Evolutionary conservation across 2,797 vertebrate species (phyloP), one percentile per base, ranked within the genome.

Genomic region (Pelodytes ibericus): DNA sequence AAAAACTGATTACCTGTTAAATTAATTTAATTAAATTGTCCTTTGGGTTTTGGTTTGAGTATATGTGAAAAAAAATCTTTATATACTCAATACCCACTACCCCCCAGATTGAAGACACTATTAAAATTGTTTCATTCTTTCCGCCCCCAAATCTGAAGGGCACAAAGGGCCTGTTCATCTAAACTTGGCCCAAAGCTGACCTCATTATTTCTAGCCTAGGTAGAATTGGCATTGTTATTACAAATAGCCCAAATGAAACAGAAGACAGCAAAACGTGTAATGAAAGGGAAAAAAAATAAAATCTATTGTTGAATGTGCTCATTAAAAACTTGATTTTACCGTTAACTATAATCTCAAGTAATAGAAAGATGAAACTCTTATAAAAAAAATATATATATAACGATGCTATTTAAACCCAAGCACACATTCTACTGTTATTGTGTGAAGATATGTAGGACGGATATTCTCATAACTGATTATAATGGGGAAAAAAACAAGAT

Each of bases 101-200:
- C 16, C n/a, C n/a, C n/a, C n/a, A n/a, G n/a, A n/a, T n/a, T n/a
- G n/a, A n/a, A n/a, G n/a, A 65, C 74, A 79, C 41, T 9, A 0
- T 47, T 57, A 72, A 77, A 67, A 11, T 53, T 80, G 41, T 67
- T 73, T 62, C 56, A 79, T 63, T 53, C 13, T 16, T 65, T 61
- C 29, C 77, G 39, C 39, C 39, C 47, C 41, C 67, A 27, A 36
- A 22, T 80, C 83, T 80, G 72, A 80, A 82, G 80, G 79, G 71
- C 80, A 81, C n/a, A 33, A 24, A 80, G 75, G 83, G 83, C 76
- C 57, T n/a, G n/a, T n/a, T n/a, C n/a, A n/a, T n/a, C n/a, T n/a
- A n/a, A 85, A 60, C 76, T 75, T 79, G 77, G 71, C 82, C 73
- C 15, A 65, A 79, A 0, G 0, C 61, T 83, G 79, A 80, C 82